Evolutionary conservation across 1,140 invertebrate species (phyloP).

Genomic region (Anastrepha obliqua): DNA sequence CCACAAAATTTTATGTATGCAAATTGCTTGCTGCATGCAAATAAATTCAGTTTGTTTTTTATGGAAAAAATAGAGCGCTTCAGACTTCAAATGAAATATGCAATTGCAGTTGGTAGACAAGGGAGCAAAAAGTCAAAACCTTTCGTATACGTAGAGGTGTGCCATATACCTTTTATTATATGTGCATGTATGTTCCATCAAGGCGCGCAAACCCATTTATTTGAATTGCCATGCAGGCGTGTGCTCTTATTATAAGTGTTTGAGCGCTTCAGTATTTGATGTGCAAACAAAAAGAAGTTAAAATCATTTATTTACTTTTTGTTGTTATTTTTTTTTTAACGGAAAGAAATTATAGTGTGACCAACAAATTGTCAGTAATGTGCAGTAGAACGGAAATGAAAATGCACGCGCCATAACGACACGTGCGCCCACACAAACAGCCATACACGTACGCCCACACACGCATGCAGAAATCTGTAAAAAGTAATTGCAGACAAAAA

Average conservation of each 20-base stretch:
- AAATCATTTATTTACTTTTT: slow-evolving; percentile 20
- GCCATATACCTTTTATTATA: not conserved
- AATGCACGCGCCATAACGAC: slow-evolving; percentile 29
- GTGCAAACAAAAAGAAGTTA: slow-evolving; percentile 11
- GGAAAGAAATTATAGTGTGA: slow-evolving; percentile 43
- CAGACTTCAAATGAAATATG: not conserved
- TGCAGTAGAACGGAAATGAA: slow-evolving; percentile 40
- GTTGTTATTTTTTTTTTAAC: not conserved
- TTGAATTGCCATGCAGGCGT: not conserved
- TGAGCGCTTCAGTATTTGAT: not conserved
- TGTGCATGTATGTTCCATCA: not conserved
- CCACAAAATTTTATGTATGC: slow-evolving; percentile 48
- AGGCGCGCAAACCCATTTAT: slow-evolving; percentile 29
- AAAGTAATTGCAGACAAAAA: not conserved
- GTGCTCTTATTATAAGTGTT: not conserved
- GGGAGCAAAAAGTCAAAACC: not conserved
- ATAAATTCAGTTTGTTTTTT: slow-evolving; percentile 35
- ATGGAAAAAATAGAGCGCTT: not conserved
- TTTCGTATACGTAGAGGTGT: slow-evolving; percentile 23
- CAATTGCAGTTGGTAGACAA: not conserved
- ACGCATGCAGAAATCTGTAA: not conserved
- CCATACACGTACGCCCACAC: not conserved
- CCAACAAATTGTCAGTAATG: slow-evolving; percentile 47
- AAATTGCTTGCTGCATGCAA: slow-evolving; percentile 35
- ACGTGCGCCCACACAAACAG: not conserved